These are phyloP conservation scores for Acanthaster planci DNA, from an alignment of 35 echinoderm and acorn worm genomes.

Conservation along the genomic window DNA sequence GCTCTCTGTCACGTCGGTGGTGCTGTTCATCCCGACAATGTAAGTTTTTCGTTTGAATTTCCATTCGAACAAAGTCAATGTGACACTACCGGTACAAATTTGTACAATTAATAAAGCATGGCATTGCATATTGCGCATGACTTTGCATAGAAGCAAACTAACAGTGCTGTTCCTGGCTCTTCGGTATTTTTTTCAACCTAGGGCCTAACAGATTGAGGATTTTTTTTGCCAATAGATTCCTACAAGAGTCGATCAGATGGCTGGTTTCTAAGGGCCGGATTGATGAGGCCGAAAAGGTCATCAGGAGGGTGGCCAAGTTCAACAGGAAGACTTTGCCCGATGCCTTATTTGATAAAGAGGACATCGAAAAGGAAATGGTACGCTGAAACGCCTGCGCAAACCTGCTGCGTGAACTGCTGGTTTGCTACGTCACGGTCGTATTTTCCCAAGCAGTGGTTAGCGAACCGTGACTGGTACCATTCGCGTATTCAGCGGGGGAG, in stretches of 20 bases:
- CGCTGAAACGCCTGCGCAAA: neutral
- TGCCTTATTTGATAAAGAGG: neutral
- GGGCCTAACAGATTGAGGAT: neutral
- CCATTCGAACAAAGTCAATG: neutral
- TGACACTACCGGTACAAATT: neutral
- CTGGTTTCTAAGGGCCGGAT: constrained; percentile 49
- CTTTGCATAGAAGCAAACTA: neutral
- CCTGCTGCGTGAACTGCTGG: neutral
- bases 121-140: neutral
- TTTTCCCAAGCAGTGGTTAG: neutral
- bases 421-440: neutral
- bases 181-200: neutral
- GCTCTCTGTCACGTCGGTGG: neutral
- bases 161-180: neutral
- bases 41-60: neutral
- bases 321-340: constrained; percentile 43
- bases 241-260: constrained; percentile 80
- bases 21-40: neutral
- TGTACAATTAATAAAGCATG: too few relatives aligned
- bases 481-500: too few relatives aligned
- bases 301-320: constrained; percentile 41
- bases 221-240: constrained; percentile 26
- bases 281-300: constrained; percentile 56
- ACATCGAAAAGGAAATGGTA: constrained; percentile 3
- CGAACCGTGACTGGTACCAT: too few relatives aligned